Evolutionary conservation across 1,140 invertebrate genomes (phyloP).

Genomic region (Drosophila rufa): DNA sequence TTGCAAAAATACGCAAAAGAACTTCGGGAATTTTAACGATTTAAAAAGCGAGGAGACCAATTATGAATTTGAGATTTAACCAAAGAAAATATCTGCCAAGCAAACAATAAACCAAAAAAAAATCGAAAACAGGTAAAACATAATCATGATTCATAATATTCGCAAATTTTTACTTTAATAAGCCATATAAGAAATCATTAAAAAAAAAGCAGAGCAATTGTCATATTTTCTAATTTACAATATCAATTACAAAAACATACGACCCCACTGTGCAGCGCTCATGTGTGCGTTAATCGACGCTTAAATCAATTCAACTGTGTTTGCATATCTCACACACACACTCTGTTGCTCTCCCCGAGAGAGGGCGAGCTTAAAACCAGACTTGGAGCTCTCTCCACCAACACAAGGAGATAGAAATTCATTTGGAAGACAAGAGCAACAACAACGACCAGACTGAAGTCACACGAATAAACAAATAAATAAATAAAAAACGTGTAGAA

Average conservation of each 20-base stretch:
- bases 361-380: slow-evolving; percentile 48
- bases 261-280: neutral
- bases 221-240: neutral
- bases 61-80: too few relatives aligned
- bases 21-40: too few relatives aligned
- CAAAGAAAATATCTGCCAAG: too few relatives aligned
- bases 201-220: too few relatives aligned
- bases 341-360: slow-evolving; percentile 14
- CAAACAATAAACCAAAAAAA: too few relatives aligned
- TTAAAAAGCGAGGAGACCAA: too few relatives aligned
- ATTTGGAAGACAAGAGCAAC: slow-evolving; percentile 43
- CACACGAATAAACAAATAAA: slow-evolving; percentile 75
- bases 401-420: slow-evolving; percentile 49
- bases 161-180: neutral
- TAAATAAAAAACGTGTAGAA: slow-evolving; percentile 54
- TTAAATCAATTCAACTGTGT: slow-evolving; percentile 78
- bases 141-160: too few relatives aligned
- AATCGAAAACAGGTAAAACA: too few relatives aligned
- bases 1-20: too few relatives aligned
- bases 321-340: slow-evolving; percentile 61
- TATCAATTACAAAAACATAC: too few relatives aligned
- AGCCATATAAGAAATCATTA: neutral
- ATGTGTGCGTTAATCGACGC: slow-evolving; percentile 75
- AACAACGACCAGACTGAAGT: slow-evolving; percentile 28
- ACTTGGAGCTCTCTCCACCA: slow-evolving; percentile 53